phyloP scores from a whole-genome alignment of 2,888 invertebrate genomes.

The Pollenia amentaria region DNA sequence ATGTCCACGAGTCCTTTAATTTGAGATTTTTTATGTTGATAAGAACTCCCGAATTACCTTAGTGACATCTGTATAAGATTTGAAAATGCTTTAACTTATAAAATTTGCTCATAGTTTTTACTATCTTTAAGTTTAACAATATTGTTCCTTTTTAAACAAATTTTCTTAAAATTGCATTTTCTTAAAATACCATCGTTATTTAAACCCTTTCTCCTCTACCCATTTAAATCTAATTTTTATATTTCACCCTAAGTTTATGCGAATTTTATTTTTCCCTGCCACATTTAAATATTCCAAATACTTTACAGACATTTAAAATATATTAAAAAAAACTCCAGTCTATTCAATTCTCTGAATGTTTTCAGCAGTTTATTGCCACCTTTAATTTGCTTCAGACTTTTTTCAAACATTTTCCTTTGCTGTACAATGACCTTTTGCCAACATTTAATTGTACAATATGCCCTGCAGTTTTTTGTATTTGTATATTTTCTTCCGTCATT shows the following conservation, averaged over 20 bases:
- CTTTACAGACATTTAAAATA: background rate
- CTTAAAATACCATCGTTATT: too few relatives aligned
- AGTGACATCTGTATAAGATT: too few relatives aligned
- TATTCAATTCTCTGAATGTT: constrained; percentile 6
- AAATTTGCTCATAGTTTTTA: too few relatives aligned
- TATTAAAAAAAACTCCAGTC: background rate
- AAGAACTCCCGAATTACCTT: too few relatives aligned
- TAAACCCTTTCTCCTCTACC: too few relatives aligned
- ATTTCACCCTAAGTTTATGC: background rate
- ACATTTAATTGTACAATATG: background rate
- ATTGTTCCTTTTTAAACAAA: too few relatives aligned
- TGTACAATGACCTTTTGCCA: background rate
- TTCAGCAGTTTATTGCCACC: background rate
- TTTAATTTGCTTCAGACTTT: background rate
- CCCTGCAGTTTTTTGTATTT: background rate
- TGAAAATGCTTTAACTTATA: too few relatives aligned
- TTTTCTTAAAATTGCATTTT: too few relatives aligned
- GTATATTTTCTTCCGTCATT: background rate
- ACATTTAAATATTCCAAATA: background rate
- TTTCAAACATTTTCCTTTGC: background rate
- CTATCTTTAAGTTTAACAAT: too few relatives aligned
- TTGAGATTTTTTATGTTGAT: too few relatives aligned
- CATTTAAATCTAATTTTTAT: background rate
- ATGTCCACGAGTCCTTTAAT: too few relatives aligned
- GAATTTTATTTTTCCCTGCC: background rate